Evolutionary conservation across 2,797 vertebrate species (phyloP).

Genomic region (Nyctalus aviator): DNA sequence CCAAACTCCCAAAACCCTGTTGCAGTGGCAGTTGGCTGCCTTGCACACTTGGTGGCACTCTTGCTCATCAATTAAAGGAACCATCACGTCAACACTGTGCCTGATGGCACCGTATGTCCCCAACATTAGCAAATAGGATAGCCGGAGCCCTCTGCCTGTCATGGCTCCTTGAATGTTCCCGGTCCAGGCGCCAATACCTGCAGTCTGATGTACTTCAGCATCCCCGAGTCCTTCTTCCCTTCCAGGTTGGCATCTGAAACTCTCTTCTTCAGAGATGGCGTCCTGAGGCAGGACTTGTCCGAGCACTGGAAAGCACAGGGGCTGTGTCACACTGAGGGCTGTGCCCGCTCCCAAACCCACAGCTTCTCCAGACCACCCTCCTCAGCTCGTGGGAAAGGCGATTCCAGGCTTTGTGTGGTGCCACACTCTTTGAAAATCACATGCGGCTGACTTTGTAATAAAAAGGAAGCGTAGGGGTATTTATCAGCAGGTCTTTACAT

Average conservation of each 20-base stretch:
- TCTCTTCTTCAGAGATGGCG: conserved; percentile 97
- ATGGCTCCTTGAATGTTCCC: background rate
- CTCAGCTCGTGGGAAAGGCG: background rate
- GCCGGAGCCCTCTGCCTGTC: background rate
- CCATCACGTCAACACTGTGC: background rate
- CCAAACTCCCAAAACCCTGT: background rate
- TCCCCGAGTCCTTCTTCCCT: conserved; percentile 98
- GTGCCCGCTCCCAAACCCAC: background rate
- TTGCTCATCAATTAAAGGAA: background rate
- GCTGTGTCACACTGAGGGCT: background rate
- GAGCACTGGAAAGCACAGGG: conserved; percentile 91
- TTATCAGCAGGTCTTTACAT: background rate
- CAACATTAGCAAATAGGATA: background rate
- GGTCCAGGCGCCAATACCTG: conserved; percentile 89
- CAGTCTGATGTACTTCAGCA: conserved; percentile 98
- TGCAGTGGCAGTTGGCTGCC: background rate
- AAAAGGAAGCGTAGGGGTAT: background rate
- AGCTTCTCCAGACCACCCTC: background rate
- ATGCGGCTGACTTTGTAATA: background rate
- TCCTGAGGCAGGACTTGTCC: conserved; percentile 97
- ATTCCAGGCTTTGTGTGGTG: background rate
- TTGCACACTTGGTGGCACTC: conserved; percentile 23
- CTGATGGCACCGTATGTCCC: background rate
- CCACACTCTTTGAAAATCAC: background rate
- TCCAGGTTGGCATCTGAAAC: conserved; percentile 93